Conservation (phyloP, 2,113 vertebrate genomes). For the Platycercus adscitus region DNA sequence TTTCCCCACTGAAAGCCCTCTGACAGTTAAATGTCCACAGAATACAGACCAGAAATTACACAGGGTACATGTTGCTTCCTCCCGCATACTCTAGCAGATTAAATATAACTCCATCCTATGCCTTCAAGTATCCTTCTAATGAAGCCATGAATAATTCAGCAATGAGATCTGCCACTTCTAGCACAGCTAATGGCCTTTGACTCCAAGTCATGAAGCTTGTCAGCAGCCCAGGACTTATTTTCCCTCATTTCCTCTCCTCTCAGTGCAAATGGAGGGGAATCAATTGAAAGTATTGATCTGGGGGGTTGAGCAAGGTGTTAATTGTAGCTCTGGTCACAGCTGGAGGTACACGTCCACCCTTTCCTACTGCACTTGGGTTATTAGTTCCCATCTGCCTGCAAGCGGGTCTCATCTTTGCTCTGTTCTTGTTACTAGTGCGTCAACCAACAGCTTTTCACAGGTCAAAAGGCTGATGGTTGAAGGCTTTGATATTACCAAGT, state of each 20-base stretch:
- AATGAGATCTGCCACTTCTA: not conserved
- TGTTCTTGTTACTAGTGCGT: not conserved
- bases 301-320: constrained; percentile 11
- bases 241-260: constrained; percentile 22
- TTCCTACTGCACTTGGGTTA: not conserved
- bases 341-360: not conserved
- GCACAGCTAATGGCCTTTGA: constrained; percentile 16
- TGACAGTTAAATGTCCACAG: not conserved
- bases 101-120: not conserved
- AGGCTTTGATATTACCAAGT: not conserved
- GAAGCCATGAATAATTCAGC: constrained; percentile 56
- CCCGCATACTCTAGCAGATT: not conserved
- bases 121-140: not conserved
- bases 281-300: constrained; percentile 54
- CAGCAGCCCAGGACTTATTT: constrained; percentile 2
- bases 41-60: not conserved
- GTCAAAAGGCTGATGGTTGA: not conserved
- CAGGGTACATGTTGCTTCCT: fast-evolving
- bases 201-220: constrained; percentile 50
- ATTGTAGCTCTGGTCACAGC: constrained; percentile 26
- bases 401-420: not conserved
- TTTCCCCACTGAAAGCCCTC: not conserved
- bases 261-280: constrained; percentile 42
- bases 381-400: not conserved
- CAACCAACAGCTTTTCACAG: not conserved